Percentiles rank a stretch among this genome's conserved stretches.
Conservation (phyloP, 2,888 invertebrate genomes). For the Notodonta dromedarius region DNA sequence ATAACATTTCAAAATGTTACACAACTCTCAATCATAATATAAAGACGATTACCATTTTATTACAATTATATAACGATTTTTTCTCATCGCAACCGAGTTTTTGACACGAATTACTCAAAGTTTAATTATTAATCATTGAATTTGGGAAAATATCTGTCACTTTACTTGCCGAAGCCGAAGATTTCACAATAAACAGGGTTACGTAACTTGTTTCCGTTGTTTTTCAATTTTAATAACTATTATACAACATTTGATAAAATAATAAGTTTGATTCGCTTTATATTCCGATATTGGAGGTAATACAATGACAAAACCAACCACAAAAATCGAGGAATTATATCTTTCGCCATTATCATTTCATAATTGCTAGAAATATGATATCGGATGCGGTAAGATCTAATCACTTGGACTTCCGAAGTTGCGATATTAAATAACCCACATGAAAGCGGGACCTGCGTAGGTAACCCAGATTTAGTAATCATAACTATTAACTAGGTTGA, state of each 20-base stretch:
- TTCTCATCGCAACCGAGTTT: not conserved
- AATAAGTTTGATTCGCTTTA: not conserved
- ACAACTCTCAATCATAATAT: not conserved
- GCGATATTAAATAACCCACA: not conserved
- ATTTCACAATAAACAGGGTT: conserved; percentile 4
- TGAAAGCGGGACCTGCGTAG: not conserved
- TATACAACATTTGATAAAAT: conserved; percentile 2
- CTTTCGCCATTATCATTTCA: not conserved
- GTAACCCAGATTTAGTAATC: no score
- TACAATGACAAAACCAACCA: conserved; percentile 3
- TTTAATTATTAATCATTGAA: not conserved
- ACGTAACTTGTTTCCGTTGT: not conserved
- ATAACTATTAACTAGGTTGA: no score
- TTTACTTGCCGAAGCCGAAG: not conserved
- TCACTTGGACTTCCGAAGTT: not conserved
- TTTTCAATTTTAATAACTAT: conserved; percentile 4
- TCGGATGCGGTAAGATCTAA: conserved; percentile 6
- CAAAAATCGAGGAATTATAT: not conserved
- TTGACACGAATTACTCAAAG: conserved; percentile 1
- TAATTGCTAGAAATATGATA: not conserved
- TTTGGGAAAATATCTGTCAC: not conserved
- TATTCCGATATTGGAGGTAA: not conserved
- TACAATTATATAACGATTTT: not conserved
- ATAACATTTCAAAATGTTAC: not conserved
- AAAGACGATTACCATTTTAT: not conserved